These are phyloP conservation scores for Sylvicola cinctus DNA, from an alignment of 2,888 invertebrate species.

Conservation along the genomic window DNA sequence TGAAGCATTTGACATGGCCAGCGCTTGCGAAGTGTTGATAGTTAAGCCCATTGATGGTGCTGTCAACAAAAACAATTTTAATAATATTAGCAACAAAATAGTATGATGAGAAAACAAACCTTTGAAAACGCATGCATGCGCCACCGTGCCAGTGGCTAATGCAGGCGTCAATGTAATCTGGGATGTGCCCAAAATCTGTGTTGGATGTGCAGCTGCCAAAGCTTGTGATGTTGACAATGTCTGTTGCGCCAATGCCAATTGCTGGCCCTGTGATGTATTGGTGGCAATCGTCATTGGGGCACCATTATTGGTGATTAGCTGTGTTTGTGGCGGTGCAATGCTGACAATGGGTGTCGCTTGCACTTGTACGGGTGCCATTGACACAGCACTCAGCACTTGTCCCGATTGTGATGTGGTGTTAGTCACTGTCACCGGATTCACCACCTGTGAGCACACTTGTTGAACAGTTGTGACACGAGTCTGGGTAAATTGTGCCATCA, in stretches of 20 bases:
- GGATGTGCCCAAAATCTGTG: constrained; percentile 13
- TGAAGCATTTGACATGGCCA: constrained; percentile 36
- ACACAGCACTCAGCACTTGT: constrained; percentile 33
- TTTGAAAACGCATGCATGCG: neutral
- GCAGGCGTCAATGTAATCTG: constrained; percentile 14
- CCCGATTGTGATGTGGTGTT: constrained; percentile 30
- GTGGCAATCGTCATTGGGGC: constrained; percentile 11
- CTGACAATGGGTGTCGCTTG: constrained; percentile 34
- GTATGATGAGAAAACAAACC: neutral
- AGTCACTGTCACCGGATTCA: constrained; percentile 37
- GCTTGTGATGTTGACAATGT: constrained; percentile 10
- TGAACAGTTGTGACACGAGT: constrained; percentile 37
- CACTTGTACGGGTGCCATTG: constrained; percentile 32
- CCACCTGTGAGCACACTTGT: constrained; percentile 31
- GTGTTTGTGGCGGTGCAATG: constrained; percentile 14
- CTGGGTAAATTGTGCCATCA: constrained; percentile 56
- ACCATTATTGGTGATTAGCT: constrained; percentile 10
- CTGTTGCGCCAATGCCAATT: constrained; percentile 12
- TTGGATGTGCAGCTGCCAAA: constrained; percentile 10
- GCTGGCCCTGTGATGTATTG: constrained; percentile 12
- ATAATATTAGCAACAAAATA: neutral
- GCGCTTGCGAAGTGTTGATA: constrained; percentile 28
- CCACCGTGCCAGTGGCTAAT: constrained; percentile 8
- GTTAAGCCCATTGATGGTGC: constrained; percentile 17
- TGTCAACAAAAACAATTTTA: constrained; percentile 1